phyloP scores from a whole-genome alignment of 2,113 vertebrate genomes.

The Noctilio leporinus region DNA sequence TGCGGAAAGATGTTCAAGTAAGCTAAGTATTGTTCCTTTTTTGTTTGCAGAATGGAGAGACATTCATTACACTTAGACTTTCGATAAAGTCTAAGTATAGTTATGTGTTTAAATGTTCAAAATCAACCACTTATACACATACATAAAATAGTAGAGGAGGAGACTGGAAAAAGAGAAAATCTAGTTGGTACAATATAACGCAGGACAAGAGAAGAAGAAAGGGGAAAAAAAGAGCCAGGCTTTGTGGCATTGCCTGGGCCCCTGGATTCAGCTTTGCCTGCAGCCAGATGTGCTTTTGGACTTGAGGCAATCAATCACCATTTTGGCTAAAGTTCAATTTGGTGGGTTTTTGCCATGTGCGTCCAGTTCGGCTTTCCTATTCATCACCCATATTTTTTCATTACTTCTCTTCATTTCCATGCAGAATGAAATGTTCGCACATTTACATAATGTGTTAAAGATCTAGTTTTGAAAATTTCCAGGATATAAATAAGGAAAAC shows the following conservation, averaged over 20 bases:
- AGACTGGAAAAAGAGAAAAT: not conserved
- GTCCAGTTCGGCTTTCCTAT: not conserved
- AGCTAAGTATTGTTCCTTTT: not conserved
- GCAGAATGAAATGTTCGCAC: not conserved
- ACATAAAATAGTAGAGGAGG: not conserved
- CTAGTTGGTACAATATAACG: not conserved
- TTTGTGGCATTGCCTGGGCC: not conserved
- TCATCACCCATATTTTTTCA: not conserved
- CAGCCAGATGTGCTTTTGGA: not conserved
- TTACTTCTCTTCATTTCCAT: not conserved
- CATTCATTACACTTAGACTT: not conserved
- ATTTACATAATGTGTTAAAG: not conserved
- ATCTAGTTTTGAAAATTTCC: not conserved
- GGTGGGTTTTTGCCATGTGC: not conserved
- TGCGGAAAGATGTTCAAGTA: not conserved
- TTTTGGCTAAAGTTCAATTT: not conserved
- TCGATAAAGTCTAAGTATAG: not conserved
- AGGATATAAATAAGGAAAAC: not conserved
- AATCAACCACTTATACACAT: not conserved
- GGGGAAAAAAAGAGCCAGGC: not conserved
- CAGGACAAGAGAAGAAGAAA: not conserved
- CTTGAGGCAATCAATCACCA: not conserved
- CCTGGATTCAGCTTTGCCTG: not conserved
- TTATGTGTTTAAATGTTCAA: not conserved
- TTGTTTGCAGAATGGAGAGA: not conserved